Evolutionary conservation across 1,140 invertebrate species (phyloP).

Genomic region (Holotrichia oblita): DNA sequence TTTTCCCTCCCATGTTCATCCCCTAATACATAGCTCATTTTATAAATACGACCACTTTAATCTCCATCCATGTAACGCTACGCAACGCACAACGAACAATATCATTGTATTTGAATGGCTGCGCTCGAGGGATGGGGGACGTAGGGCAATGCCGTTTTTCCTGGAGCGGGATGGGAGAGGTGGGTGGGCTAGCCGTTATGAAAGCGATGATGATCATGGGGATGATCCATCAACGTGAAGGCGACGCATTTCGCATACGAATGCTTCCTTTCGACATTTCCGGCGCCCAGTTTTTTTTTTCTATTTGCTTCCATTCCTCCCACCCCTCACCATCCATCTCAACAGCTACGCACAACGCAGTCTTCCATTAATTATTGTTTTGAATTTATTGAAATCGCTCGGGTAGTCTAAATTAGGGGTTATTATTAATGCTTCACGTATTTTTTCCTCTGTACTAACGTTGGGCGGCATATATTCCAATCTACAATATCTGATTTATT

Average conservation of each 20-base stretch:
- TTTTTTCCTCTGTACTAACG: not conserved
- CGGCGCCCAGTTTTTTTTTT: not conserved
- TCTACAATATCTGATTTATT: too few species aligned
- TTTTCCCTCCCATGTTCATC: not conserved
- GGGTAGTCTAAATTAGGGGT: not conserved
- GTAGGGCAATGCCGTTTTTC: not conserved
- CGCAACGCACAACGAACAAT: not conserved
- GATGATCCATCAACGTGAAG: slow-evolving; percentile 3
- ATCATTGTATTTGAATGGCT: not conserved
- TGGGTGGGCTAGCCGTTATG: not conserved
- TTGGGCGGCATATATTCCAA: too few species aligned
- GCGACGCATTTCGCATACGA: not conserved
- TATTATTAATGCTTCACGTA: not conserved
- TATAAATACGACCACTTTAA: slow-evolving; percentile 14
- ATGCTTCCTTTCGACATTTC: slow-evolving; percentile 7
- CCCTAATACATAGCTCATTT: not conserved
- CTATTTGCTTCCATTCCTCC: not conserved
- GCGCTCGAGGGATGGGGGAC: not conserved
- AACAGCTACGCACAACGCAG: not conserved
- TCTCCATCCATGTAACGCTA: not conserved
- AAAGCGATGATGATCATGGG: slow-evolving; percentile 1
- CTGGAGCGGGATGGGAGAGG: not conserved
- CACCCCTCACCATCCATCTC: not conserved
- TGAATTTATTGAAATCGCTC: slow-evolving; percentile 16
- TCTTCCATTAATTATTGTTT: slow-evolving; percentile 10